Evolutionary conservation across 2,113 vertebrate genomes (phyloP).

Genomic region (Neofelis nebulosa): DNA sequence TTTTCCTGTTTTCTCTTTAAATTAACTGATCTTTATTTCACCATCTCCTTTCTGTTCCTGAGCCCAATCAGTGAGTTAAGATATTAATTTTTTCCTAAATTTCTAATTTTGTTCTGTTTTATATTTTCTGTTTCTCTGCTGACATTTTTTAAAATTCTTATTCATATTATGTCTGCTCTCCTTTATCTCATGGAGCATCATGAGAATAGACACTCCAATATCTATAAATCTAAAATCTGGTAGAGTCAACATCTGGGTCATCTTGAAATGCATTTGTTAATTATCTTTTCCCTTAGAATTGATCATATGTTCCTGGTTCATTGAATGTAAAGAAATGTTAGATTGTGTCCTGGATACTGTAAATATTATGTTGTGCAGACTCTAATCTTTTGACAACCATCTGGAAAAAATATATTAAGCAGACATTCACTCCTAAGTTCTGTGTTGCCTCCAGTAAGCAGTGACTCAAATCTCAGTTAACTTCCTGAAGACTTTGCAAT

Average conservation of each 20-base stretch:
- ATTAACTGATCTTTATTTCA: not conserved
- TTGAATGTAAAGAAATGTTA: not conserved
- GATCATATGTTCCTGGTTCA: not conserved
- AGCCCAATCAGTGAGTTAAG: not conserved
- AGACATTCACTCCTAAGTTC: not conserved
- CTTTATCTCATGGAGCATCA: not conserved
- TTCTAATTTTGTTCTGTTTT: not conserved
- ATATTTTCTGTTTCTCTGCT: not conserved
- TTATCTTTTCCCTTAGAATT: not conserved
- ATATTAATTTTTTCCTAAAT: not conserved
- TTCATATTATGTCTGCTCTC: not conserved
- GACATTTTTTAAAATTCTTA: not conserved
- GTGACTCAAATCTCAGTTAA: not conserved
- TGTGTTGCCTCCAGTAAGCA: not conserved
- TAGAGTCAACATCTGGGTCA: not conserved
- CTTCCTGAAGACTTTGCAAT: not conserved
- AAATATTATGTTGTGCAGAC: not conserved
- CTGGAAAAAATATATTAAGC: not conserved
- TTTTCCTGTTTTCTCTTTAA: not conserved
- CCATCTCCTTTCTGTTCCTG: not conserved
- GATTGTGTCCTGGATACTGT: not conserved
- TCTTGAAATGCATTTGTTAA: not conserved
- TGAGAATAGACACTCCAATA: not conserved
- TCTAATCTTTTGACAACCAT: not conserved
- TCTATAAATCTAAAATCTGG: not conserved